These are phyloP conservation scores for Tetheella fluctuosa DNA, from an alignment of 2,888 invertebrate species.

Conservation along the genomic window DNA sequence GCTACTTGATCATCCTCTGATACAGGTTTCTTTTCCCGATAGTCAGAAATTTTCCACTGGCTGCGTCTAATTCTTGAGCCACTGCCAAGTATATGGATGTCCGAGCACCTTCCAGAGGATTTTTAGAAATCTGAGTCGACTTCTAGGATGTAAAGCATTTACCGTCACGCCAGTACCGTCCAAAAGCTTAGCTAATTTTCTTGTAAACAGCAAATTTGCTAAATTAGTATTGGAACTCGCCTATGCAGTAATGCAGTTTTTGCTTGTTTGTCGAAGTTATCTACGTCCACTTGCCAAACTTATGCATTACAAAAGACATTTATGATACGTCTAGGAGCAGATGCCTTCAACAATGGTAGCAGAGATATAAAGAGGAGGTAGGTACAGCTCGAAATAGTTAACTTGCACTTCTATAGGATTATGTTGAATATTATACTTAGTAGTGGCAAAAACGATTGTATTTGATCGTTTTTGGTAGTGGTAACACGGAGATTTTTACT, in stretches of 20 bases:
- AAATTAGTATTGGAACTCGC: slow-evolving; percentile 88
- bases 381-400: slow-evolving; percentile 95
- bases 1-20: slow-evolving; percentile 86
- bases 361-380: slow-evolving; percentile 94
- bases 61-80: slow-evolving; percentile 86
- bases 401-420: slow-evolving; percentile 93
- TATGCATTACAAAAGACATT: slow-evolving; percentile 89
- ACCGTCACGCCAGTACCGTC: slow-evolving; percentile 87
- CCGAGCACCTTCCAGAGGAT: slow-evolving; percentile 89
- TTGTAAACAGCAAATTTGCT: slow-evolving; percentile 88
- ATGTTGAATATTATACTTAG: too few relatives aligned
- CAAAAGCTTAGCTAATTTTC: slow-evolving; percentile 86
- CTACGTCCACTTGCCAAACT: slow-evolving; percentile 86
- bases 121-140: slow-evolving; percentile 86
- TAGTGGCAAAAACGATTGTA: too few relatives aligned
- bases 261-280: slow-evolving; percentile 87
- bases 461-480: too few relatives aligned
- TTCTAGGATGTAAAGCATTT: slow-evolving; percentile 90
- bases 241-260: slow-evolving; percentile 77
- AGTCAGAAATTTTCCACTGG: slow-evolving; percentile 90
- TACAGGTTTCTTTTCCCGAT: slow-evolving; percentile 83
- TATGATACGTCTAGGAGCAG: slow-evolving; percentile 88
- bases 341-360: slow-evolving; percentile 88
- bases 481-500: too few relatives aligned
- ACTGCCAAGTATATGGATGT: slow-evolving; percentile 88